phyloP scores from a whole-genome alignment of 2,888 invertebrate species.

The Hypomecis punctinalis region DNA sequence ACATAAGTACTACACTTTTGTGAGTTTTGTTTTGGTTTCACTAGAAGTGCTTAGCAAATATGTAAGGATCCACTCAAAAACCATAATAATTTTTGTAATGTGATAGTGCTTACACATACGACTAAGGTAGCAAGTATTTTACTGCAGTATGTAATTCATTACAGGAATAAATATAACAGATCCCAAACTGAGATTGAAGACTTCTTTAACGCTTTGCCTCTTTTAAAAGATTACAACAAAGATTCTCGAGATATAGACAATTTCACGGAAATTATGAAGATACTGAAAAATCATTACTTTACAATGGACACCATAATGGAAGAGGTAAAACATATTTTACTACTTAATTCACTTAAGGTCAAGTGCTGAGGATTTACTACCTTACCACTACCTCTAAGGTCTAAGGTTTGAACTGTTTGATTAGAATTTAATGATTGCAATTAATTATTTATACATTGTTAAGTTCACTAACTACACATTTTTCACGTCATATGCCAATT shows the following conservation, averaged over 20 bases:
- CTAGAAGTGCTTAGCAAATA: too few relatives aligned
- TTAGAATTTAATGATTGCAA: background rate
- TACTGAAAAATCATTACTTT: slow-evolving; percentile 68
- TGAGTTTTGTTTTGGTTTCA: too few relatives aligned
- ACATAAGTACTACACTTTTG: too few relatives aligned
- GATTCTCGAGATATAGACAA: slow-evolving; percentile 40
- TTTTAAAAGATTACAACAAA: slow-evolving; percentile 51
- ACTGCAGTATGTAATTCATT: background rate
- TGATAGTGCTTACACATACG: too few relatives aligned
- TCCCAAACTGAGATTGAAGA: slow-evolving; percentile 51
- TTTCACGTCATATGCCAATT: too few relatives aligned
- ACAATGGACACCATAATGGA: slow-evolving; percentile 74
- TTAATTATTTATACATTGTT: background rate
- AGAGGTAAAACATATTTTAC: slow-evolving; percentile 59
- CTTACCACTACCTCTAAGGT: too few relatives aligned
- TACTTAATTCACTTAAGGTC: slow-evolving; percentile 3
- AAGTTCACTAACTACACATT: too few relatives aligned
- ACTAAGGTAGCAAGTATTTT: too few relatives aligned
- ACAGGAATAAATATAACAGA: slow-evolving; percentile 55
- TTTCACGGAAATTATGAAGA: slow-evolving; percentile 58
- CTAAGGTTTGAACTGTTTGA: background rate
- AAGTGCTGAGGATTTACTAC: background rate
- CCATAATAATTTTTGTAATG: too few relatives aligned
- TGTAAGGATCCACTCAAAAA: too few relatives aligned
- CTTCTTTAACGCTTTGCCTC: slow-evolving; percentile 61